Evolutionary conservation across 2,888 invertebrate genomes (phyloP), one percentile per base, ranked within the genome.

Genomic region (Eupithecia exiguata): DNA sequence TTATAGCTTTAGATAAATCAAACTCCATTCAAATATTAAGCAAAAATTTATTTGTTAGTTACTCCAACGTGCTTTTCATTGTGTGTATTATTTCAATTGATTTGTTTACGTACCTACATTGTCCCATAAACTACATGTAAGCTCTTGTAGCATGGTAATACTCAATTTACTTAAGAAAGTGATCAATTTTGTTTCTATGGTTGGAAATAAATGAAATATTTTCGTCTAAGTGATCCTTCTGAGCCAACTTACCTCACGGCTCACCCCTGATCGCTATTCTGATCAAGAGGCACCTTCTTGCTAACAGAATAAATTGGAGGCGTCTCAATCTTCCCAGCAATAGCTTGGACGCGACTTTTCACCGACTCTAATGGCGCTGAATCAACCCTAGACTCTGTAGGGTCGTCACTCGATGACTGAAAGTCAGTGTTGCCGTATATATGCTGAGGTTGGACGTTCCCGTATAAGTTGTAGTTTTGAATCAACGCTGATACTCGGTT

Each of bases 391-490:
- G 21, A 10, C 49, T 53, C 49, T 49, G n/a, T 49, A 21, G 49
- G 21, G 10, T 92, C 93, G 73, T 93, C 94, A 1, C 86, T 83
- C 62, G 86, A 86, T 5, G 89, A 90, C 61, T 87, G 87, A 76
- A 88, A 87, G 58, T 94, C 93, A 0, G 91, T 87, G 84, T 94
- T 94, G 53, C 94, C 94, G 79, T 95, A 95, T 25, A 94, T 90
- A 72, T 93, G 94, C 74, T 92, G 91, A 0, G 93, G 91, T 73
- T 92, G 86, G 0, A 93, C 91, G 78, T 94, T 94, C 0, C 94
- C 92, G 70, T 94, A 94, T 1, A 94, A 80, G 76, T 94, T 95
- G 78, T 94, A 95, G 70, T 92, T 95, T 75, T 94, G 93, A 68
- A 95, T 94, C 1, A 95, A 82, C 0, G 95, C 88, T 0, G 95